Percentiles rank a stretch among this genome's conserved stretches.
Evolutionary conservation across 2,888 invertebrate genomes (phyloP).

Genomic region (Gastrophysa polygoni): DNA sequence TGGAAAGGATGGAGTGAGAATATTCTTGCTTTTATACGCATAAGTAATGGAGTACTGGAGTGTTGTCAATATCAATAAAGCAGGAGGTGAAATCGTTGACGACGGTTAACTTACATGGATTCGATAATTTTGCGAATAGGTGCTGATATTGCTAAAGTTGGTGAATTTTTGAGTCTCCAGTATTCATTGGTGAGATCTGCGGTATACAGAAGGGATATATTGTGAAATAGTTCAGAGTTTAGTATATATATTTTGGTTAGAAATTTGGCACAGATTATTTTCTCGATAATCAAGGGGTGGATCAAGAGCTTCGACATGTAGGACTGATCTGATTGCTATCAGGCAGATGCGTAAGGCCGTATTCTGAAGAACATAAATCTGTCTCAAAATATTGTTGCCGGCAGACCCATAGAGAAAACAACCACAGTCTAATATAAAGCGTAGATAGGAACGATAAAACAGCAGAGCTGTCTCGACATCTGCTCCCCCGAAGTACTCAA

Average conservation of each 20-base stretch:
- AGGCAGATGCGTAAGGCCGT: not conserved
- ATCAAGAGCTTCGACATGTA: too few relatives aligned
- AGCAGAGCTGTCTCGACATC: not conserved
- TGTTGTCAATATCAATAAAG: not conserved
- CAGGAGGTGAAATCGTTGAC: not conserved
- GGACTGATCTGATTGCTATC: not conserved
- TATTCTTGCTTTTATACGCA: not conserved
- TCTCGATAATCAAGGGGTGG: too few relatives aligned
- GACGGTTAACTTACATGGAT: not conserved
- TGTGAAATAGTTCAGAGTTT: constrained; percentile 2
- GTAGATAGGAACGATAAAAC: constrained; percentile 4
- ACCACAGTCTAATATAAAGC: constrained; percentile 4
- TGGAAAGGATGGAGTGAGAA: constrained; percentile 1
- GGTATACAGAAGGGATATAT: not conserved
- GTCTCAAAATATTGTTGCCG: not conserved
- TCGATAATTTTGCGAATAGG: not conserved
- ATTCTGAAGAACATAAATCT: not conserved
- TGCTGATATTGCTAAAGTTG: not conserved
- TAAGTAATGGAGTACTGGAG: not conserved
- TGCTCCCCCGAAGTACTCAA: constrained; percentile 2
- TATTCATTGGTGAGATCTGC: constrained; percentile 3
- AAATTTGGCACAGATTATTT: too few relatives aligned
- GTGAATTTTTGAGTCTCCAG: not conserved
- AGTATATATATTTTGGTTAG: constrained; percentile 1
- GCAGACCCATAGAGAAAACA: constrained; percentile 12